A percentile compares a stretch with the other conserved stretches of the same genome.
Evolutionary conservation across 2,888 invertebrate genomes (phyloP).

Genomic region (Deilephila elpenor): DNA sequence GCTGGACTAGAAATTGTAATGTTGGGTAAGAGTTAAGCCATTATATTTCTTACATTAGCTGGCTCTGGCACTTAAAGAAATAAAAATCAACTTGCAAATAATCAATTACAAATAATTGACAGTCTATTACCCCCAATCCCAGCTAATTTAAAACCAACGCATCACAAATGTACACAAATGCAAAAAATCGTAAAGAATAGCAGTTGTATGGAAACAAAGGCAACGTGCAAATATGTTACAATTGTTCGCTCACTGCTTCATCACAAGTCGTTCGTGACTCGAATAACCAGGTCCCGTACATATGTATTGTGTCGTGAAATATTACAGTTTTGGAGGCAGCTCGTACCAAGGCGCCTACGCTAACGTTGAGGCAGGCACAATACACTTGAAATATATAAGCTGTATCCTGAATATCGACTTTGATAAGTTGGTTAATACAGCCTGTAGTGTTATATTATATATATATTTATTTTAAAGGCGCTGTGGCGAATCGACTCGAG

Average conservation of each 20-base stretch:
- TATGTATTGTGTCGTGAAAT: constrained; percentile 9
- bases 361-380: neutral
- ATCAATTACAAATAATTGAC: neutral
- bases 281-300: constrained; percentile 46
- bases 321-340: neutral
- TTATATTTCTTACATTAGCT: too few species aligned
- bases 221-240: constrained; percentile 69
- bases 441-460: too few species aligned
- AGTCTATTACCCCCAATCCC: neutral
- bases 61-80: too few species aligned
- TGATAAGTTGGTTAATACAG: too few species aligned
- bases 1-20: too few species aligned
- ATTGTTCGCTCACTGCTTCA: constrained; percentile 72
- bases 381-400: too few species aligned
- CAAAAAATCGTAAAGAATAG: constrained; percentile 30
- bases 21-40: too few species aligned
- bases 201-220: constrained; percentile 52
- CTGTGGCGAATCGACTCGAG: too few species aligned
- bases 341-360: neutral
- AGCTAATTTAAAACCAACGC: neutral
- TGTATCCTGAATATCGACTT: too few species aligned
- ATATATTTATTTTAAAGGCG: too few species aligned
- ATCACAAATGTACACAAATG: constrained; percentile 9
- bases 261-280: constrained; percentile 58
- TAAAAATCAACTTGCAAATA: too few species aligned